Evolutionary conservation across 2,888 invertebrate species (phyloP).

Genomic region (Lycophotia porphyrea): DNA sequence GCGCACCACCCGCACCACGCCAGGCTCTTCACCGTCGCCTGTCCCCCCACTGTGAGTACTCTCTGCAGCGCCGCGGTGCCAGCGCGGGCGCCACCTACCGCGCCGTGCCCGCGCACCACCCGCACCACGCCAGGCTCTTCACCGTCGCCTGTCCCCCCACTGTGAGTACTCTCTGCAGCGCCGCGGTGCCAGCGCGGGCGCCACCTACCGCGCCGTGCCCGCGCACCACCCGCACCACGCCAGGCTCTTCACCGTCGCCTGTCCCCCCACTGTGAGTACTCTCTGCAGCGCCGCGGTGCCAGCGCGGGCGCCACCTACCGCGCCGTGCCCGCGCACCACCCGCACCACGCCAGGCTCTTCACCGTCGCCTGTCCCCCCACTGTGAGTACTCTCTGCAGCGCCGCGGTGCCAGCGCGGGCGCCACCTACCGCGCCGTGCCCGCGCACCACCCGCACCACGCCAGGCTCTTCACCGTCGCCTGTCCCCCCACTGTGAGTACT

Average conservation of each 20-base stretch:
- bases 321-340: slow-evolving; percentile 92
- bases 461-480: slow-evolving; percentile 95
- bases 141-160: slow-evolving; percentile 96
- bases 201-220: slow-evolving; percentile 92
- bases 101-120: slow-evolving; percentile 92
- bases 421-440: slow-evolving; percentile 92
- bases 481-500: slow-evolving; percentile 92
- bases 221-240: slow-evolving; percentile 94
- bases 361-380: slow-evolving; percentile 96
- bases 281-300: too few species aligned
- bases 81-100: slow-evolving; percentile 93
- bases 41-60: slow-evolving; percentile 92
- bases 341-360: slow-evolving; percentile 96
- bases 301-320: slow-evolving; percentile 93
- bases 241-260: slow-evolving; percentile 95
- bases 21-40: slow-evolving; percentile 95
- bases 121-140: slow-evolving; percentile 96
- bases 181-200: slow-evolving; percentile 93
- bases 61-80: too few species aligned
- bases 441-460: slow-evolving; percentile 94
- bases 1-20: slow-evolving; percentile 94
- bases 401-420: slow-evolving; percentile 93
- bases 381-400: slow-evolving; percentile 22
- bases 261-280: slow-evolving; percentile 92
- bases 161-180: slow-evolving; percentile 22